phyloP scores from a whole-genome alignment of 2,113 vertebrate genomes.

The Caracal caracal region DNA sequence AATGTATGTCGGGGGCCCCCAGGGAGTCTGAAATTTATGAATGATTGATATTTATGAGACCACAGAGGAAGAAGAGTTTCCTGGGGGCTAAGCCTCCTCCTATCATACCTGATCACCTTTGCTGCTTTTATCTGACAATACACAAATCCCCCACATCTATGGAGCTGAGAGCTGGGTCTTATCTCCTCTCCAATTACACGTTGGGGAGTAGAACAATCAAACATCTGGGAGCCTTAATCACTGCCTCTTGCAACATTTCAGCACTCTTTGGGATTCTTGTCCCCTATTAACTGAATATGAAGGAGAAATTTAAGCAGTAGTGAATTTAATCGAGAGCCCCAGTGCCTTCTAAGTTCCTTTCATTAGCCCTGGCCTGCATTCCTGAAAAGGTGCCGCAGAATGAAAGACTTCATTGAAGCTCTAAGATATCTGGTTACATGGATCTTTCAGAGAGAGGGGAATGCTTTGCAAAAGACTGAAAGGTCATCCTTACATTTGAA shows the following conservation, averaged over 20 bases:
- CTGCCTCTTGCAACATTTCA: slow-evolving; percentile 17
- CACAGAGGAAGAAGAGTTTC: slow-evolving; percentile 1
- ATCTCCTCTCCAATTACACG: not conserved
- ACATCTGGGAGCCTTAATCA: not conserved
- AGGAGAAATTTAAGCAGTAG: slow-evolving; percentile 17
- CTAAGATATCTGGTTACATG: not conserved
- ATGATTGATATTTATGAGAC: not conserved
- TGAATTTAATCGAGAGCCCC: not conserved
- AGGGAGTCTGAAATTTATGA: slow-evolving; percentile 26
- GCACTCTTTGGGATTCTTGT: not conserved
- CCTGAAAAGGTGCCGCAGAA: not conserved
- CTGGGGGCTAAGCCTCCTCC: not conserved
- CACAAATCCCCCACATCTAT: not conserved
- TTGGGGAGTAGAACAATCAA: not conserved
- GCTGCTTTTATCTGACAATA: slow-evolving; percentile 31
- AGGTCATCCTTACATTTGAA: slow-evolving; percentile 48
- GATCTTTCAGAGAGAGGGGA: slow-evolving; percentile 21
- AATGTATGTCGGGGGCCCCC: not conserved
- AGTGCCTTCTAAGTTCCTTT: slow-evolving; percentile 3
- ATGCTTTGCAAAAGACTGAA: slow-evolving; percentile 54
- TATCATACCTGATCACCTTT: not conserved
- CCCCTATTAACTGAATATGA: not conserved
- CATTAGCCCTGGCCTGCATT: not conserved
- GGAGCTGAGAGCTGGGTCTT: not conserved
- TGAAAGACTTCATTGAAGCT: not conserved